Conservation (phyloP, 2,113 vertebrate species). For the Heterochromis multidens region DNA sequence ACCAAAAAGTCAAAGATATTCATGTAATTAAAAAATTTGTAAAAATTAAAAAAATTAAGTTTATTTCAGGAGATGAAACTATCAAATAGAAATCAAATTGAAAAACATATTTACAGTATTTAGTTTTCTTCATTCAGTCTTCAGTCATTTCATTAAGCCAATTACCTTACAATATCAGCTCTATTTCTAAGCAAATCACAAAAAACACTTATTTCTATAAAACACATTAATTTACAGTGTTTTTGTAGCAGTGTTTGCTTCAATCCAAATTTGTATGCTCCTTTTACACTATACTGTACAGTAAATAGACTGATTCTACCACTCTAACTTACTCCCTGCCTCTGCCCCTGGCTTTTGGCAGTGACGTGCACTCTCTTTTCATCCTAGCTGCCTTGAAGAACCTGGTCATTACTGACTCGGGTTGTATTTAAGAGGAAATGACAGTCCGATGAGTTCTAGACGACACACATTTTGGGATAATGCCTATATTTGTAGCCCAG, state of each 20-base stretch:
- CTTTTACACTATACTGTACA: background rate
- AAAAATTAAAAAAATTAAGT: background rate
- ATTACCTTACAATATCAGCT: no score
- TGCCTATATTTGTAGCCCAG: constrained; percentile 59
- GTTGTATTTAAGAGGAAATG: constrained; percentile 50
- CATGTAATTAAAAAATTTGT: fast-evolving
- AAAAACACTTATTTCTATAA: background rate
- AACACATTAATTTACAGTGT: background rate
- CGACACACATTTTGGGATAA: constrained; percentile 46
- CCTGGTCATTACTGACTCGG: constrained; percentile 48
- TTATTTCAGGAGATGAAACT: background rate
- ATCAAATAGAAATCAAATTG: no score
- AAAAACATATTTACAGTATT: no score
- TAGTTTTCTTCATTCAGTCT: background rate
- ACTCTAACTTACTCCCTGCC: background rate
- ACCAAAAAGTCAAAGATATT: background rate
- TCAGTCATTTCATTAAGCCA: background rate
- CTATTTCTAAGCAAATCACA: background rate
- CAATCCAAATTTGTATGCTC: background rate
- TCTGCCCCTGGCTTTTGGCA: background rate
- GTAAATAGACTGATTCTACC: background rate
- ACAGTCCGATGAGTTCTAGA: constrained; percentile 38
- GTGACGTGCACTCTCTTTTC: background rate
- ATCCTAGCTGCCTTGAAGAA: constrained; percentile 3
- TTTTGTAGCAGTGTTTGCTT: background rate